A percentile compares a stretch with the other conserved stretches of the same genome.
These are phyloP conservation scores for Sturmia bella DNA, from an alignment of 2,888 invertebrate genomes.

Conservation along the genomic window DNA sequence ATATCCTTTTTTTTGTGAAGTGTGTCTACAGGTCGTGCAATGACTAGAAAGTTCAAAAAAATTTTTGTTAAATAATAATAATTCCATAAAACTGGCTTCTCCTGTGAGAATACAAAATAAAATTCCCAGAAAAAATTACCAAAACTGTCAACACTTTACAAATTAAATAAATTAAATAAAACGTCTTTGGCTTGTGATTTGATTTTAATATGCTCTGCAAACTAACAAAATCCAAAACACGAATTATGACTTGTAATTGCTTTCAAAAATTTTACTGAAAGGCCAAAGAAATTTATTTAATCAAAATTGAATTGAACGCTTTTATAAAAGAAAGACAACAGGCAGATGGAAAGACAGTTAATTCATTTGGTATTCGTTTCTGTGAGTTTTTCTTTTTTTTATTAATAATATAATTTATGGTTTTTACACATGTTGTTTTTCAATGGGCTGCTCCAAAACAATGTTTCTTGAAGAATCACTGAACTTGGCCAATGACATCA, in stretches of 20 bases:
- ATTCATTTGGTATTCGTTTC: constrained; percentile 34
- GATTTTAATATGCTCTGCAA: constrained; percentile 31
- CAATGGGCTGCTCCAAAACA: constrained; percentile 2
- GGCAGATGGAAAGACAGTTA: constrained; percentile 18
- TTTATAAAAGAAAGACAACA: not conserved
- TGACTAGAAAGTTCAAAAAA: no score
- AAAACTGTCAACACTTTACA: constrained; percentile 45
- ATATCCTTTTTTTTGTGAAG: no score
- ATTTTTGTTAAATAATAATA: not conserved
- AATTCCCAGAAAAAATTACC: constrained; percentile 7
- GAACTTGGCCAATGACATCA: constrained; percentile 25
- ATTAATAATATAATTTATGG: constrained; percentile 54
- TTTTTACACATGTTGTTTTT: constrained; percentile 16
- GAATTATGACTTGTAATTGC: constrained; percentile 49
- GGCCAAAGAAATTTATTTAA: constrained; percentile 22
- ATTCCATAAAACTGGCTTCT: not conserved
- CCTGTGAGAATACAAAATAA: constrained; percentile 1
- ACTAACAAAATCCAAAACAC: constrained; percentile 9
- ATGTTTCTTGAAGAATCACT: constrained; percentile 36
- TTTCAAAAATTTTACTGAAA: constrained; percentile 4
- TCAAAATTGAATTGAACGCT: constrained; percentile 2
- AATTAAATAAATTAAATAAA: not conserved
- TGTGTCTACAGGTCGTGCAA: no score
- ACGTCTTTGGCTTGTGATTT: constrained; percentile 33
- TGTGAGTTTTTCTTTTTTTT: constrained; percentile 1